Evolutionary conservation across 2,113 vertebrate genomes (phyloP), one percentile per base, ranked within the genome.

Genomic region (Gallinago jamesoni): DNA sequence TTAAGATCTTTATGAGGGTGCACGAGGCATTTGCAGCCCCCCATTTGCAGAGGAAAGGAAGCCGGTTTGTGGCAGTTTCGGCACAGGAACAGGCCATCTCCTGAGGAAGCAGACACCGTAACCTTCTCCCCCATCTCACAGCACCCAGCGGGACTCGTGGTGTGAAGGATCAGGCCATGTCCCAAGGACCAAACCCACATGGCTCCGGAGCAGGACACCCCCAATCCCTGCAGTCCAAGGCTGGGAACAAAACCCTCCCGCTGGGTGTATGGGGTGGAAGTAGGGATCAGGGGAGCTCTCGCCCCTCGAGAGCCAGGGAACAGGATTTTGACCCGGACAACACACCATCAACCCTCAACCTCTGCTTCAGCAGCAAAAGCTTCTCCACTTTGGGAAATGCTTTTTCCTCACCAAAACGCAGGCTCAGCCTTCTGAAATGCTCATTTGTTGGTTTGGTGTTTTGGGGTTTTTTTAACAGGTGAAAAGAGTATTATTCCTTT

Each of bases 101-200:
- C 1, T 8, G 10, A 31, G 7, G 24, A 47, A 21, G 10, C 8
- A 0, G 33, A 12, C 5, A 2, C 27, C 5, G 3, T 2, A 17
- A 37, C 25, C 79, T n/a, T 27, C 43, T 39, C 37, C 37, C 48
- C 41, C 35, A 6, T 4, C 52, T 9, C 43, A 2, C 23, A 14
- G 15, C 3, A 1, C 7, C 2, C 31, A 2, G 56, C 2, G 2
- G 55, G 63, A 31, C 17, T 14, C 5, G 0, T 0, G 4, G 24
- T 1, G 1, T 4, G 63, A 41, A 2, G 66, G 45, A 17, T 8
- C 27, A 14, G 41, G 19, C 47, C 5, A 0, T 0, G 14, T 8
- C 37, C 66, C 0, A 0, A 15, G 75, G 45, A 27, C 21, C 56
- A 2, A 39, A 25, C 20, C 70, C 33, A 2, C 9, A 10, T 3